Evolutionary conservation across 1,140 invertebrate species (phyloP).

Genomic region (Latrodectus geometricus): DNA sequence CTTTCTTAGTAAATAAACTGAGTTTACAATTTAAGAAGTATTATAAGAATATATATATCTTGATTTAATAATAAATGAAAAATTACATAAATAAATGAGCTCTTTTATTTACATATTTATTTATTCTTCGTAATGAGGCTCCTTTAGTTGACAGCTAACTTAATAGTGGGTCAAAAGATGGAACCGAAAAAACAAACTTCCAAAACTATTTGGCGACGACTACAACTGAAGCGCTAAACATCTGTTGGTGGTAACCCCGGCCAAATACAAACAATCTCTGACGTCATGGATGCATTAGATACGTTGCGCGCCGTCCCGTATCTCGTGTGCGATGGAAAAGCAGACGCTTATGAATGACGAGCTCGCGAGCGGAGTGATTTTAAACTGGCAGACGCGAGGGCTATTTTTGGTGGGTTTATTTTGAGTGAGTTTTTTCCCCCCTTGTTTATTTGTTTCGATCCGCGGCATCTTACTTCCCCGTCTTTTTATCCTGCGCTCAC

Average conservation of each 20-base stretch:
- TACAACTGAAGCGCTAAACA: not conserved
- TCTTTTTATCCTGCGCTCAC: conserved; percentile 1
- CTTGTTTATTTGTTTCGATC: not conserved
- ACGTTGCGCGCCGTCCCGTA: conserved; percentile 22
- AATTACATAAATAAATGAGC: too few relatives aligned
- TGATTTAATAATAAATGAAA: too few relatives aligned
- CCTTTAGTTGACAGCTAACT: too few relatives aligned
- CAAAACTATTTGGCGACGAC: not conserved
- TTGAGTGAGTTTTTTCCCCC: not conserved
- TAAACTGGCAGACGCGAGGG: conserved; percentile 21
- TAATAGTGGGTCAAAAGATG: too few relatives aligned
- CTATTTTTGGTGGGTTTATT: conserved; percentile 27
- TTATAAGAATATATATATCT: too few relatives aligned
- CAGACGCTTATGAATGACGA: conserved; percentile 47
- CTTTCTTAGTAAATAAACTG: too few relatives aligned
- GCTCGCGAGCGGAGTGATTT: conserved; percentile 7
- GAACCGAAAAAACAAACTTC: not conserved
- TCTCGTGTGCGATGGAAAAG: conserved; percentile 16
- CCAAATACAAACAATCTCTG: conserved; percentile 42
- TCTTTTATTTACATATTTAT: too few relatives aligned
- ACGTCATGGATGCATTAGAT: conserved; percentile 13
- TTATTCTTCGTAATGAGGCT: too few relatives aligned
- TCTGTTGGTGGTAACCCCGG: conserved; percentile 11
- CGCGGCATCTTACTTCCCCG: not conserved
- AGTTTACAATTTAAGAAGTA: too few relatives aligned